Conservation (phyloP, 2,113 vertebrate species). For the Prunella himalayana region DNA sequence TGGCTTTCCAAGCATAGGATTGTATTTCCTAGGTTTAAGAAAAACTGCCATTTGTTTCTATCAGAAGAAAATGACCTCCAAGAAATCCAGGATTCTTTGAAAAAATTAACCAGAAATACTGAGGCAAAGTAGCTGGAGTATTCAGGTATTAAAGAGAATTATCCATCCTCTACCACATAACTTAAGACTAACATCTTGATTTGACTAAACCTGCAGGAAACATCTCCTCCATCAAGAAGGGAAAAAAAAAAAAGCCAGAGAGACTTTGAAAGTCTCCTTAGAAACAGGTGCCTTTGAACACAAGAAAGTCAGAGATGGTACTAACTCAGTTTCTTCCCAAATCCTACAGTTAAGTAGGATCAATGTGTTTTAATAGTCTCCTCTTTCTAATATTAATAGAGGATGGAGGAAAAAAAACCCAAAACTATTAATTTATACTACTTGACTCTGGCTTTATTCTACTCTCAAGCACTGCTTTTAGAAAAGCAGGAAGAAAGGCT, state of each 20-base stretch:
- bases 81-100: background rate
- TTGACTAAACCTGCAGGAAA: background rate
- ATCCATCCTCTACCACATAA: background rate
- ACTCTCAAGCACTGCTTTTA: background rate
- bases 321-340: background rate
- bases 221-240: background rate
- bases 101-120: background rate
- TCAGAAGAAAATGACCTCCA: background rate
- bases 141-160: background rate
- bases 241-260: background rate
- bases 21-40: background rate
- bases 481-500: background rate
- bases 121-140: background rate
- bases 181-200: background rate
- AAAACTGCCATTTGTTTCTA: background rate
- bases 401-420: background rate
- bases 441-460: background rate
- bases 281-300: background rate
- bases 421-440: background rate
- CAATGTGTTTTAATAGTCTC: background rate
- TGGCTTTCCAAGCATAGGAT: background rate
- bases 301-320: background rate
- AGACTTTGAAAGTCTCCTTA: background rate
- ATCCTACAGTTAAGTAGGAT: background rate
- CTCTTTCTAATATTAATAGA: background rate